Conservation (phyloP, 2,113 vertebrate genomes). For the Hylia prasina region DNA sequence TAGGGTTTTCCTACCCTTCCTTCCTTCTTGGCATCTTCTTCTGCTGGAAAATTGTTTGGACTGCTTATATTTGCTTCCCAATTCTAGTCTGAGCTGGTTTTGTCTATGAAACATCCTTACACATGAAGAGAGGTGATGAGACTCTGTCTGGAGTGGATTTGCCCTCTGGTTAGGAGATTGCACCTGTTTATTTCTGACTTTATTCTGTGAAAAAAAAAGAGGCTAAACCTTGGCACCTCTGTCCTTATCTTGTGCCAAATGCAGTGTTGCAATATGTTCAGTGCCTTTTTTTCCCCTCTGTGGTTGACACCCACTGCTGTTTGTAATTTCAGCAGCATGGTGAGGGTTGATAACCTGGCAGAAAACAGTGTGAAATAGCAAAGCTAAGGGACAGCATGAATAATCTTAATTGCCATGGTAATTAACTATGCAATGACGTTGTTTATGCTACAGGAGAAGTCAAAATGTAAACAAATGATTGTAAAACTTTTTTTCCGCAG, state of each 20-base stretch:
- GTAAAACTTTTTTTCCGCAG: not conserved
- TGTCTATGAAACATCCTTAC: not conserved
- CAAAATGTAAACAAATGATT: rapidly evolving
- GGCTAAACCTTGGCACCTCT: not conserved
- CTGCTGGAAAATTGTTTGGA: not conserved
- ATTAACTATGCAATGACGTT: not conserved
- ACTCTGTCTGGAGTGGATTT: not conserved
- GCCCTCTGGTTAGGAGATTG: not conserved
- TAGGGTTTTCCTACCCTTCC: not conserved
- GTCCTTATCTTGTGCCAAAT: not conserved
- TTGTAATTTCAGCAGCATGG: not conserved
- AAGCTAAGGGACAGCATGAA: not conserved
- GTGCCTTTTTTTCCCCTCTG: not conserved
- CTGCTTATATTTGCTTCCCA: not conserved
- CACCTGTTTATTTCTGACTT: slow-evolving; percentile 27
- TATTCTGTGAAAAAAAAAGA: not conserved
- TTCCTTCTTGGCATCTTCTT: not conserved
- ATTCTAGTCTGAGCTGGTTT: not conserved
- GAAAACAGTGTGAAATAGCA: not conserved
- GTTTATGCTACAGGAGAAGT: not conserved
- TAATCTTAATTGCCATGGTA: not conserved
- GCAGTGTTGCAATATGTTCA: not conserved
- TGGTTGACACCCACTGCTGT: slow-evolving; percentile 25
- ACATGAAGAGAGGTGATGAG: rapidly evolving
- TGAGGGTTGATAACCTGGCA: not conserved